Percentiles rank a stretch among this genome's conserved stretches.
Conservation (phyloP, 2,113 vertebrate genomes). For the Neofelis nebulosa region DNA sequence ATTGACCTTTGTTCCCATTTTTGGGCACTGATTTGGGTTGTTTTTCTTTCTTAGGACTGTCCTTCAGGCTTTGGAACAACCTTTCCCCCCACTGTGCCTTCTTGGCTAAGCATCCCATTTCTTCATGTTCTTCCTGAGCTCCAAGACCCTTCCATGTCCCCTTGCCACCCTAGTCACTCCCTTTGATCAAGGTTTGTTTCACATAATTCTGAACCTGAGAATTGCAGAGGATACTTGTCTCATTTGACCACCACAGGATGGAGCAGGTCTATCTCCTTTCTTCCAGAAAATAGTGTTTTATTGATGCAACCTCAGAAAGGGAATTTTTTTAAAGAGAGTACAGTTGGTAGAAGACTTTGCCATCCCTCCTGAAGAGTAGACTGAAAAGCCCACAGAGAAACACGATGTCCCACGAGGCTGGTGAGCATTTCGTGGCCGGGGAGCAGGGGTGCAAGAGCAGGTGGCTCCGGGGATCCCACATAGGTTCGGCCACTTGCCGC, state of each 20-base stretch:
- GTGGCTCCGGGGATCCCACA: background rate
- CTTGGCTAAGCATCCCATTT: background rate
- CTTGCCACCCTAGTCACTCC: background rate
- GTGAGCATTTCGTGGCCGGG: background rate
- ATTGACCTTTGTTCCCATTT: background rate
- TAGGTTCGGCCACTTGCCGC: background rate
- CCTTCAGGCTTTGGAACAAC: background rate
- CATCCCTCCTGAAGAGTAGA: background rate
- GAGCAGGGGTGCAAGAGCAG: fast-evolving
- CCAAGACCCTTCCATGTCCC: background rate
- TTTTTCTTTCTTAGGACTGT: background rate
- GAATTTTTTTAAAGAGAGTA: background rate
- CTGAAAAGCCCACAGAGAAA: background rate
- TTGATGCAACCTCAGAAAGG: background rate
- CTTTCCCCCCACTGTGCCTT: background rate
- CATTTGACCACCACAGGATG: background rate
- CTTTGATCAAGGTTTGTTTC: background rate
- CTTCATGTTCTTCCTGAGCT: background rate
- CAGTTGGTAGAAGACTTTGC: background rate
- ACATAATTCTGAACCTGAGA: background rate
- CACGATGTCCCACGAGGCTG: background rate
- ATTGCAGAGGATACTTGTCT: background rate
- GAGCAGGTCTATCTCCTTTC: background rate
- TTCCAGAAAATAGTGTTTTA: background rate
- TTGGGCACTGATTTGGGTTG: background rate